Conservation (phyloP, 2,113 vertebrate genomes). For the Chaenogobius annularis region DNA sequence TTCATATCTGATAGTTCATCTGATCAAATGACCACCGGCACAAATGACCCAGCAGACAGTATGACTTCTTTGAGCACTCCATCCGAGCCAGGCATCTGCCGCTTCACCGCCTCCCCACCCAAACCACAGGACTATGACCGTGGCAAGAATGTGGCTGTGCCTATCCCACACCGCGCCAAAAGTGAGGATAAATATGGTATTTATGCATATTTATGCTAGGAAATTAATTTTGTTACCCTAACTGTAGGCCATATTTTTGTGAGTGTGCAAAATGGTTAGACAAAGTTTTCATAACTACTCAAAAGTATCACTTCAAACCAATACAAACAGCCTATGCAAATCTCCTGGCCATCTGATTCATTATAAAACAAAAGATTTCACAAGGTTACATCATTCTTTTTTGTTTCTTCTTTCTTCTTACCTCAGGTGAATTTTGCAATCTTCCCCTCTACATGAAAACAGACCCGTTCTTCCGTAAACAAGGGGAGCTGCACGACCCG, state of each 20-base stretch:
- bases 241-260: not conserved
- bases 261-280: not conserved
- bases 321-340: not conserved
- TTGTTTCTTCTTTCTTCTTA: constrained; percentile 5
- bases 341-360: not conserved
- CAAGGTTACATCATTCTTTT: constrained; percentile 8
- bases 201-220: not conserved
- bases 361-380: constrained; percentile 12
- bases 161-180: constrained; percentile 96
- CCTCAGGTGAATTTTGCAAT: constrained; percentile 96
- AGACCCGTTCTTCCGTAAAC: constrained; percentile 94
- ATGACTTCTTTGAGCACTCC: constrained; percentile 90
- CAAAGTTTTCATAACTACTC: not conserved
- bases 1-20: constrained; percentile 97
- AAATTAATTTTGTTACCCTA: not conserved
- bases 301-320: not conserved
- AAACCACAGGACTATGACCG: constrained; percentile 83
- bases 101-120: constrained; percentile 75
- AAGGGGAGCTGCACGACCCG: constrained; percentile 88
- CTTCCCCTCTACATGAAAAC: constrained; percentile 97
- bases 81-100: constrained; percentile 75
- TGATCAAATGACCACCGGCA: constrained; percentile 96
- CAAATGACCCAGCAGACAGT: constrained; percentile 93
- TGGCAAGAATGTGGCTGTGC: constrained; percentile 92
- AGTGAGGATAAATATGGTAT: constrained; percentile 74